These are phyloP conservation scores for Saturnia pavonia DNA, from an alignment of 2,888 invertebrate species.

Conservation along the genomic window DNA sequence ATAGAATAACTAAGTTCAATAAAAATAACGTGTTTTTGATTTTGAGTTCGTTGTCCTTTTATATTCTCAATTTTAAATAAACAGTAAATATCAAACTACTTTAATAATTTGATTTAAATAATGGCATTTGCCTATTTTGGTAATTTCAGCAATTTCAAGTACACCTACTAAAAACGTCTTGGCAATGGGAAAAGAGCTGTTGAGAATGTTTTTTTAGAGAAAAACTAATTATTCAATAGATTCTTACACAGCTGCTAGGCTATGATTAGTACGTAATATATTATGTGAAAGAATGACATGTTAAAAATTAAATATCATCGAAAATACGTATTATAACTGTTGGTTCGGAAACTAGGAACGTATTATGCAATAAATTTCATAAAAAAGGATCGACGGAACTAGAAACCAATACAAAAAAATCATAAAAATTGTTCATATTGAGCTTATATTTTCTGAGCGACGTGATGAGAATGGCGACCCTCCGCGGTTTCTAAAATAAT, in stretches of 20 bases:
- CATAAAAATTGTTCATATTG: neutral
- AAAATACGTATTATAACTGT: neutral
- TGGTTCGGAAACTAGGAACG: neutral
- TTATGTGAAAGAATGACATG: no score
- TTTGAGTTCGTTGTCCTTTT: neutral
- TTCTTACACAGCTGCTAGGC: no score
- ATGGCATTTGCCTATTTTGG: neutral
- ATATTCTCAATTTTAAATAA: neutral
- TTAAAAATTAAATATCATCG: neutral
- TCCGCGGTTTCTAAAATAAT: neutral
- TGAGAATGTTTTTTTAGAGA: no score
- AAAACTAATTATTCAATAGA: no score
- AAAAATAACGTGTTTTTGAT: neutral
- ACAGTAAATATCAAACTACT: neutral
- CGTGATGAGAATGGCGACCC: neutral
- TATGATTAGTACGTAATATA: no score
- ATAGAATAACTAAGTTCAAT: neutral
- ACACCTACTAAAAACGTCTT: no score
- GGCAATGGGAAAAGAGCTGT: no score
- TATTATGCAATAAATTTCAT: no score
- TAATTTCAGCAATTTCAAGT: neutral
- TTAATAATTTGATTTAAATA: neutral
- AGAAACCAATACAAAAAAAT: neutral
- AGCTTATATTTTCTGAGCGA: neutral
- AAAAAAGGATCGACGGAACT: neutral